These are phyloP conservation scores for Protonibea diacanthus DNA, from an alignment of 2,797 vertebrate species.

Conservation along the genomic window DNA sequence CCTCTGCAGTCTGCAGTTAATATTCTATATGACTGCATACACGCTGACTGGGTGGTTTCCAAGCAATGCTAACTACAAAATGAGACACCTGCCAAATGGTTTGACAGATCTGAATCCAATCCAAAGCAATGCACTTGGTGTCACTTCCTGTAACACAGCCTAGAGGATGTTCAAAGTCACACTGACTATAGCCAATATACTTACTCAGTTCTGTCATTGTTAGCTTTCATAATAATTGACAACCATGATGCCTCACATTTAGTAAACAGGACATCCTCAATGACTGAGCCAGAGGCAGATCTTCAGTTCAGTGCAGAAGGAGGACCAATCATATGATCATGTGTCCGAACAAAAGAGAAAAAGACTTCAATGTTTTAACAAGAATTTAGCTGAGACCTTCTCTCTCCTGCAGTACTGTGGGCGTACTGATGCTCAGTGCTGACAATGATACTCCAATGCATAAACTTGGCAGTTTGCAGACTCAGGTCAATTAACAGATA, in stretches of 20 bases:
- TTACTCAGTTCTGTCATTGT: background rate
- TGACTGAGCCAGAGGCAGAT: background rate
- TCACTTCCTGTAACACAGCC: background rate
- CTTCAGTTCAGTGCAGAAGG: background rate
- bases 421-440: no score
- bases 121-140: constrained; percentile 8
- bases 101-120: constrained; percentile 20
- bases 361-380: no score
- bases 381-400: no score
- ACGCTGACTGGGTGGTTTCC: background rate
- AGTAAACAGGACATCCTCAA: background rate
- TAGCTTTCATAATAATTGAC: background rate
- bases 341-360: no score
- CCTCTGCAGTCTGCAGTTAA: background rate
- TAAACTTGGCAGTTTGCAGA: no score
- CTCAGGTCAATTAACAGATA: no score
- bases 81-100: constrained; percentile 3
- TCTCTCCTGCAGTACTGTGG: no score
- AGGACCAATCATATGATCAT: background rate
- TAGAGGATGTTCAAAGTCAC: constrained; percentile 18
- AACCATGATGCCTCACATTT: background rate
- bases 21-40: background rate
- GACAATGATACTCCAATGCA: no score
- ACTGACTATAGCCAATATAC: background rate
- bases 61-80: background rate